A percentile compares a stretch with the other conserved stretches of the same genome.
Evolutionary conservation across 2,888 invertebrate species (phyloP).

Genomic region (Platycheirus rosarum): DNA sequence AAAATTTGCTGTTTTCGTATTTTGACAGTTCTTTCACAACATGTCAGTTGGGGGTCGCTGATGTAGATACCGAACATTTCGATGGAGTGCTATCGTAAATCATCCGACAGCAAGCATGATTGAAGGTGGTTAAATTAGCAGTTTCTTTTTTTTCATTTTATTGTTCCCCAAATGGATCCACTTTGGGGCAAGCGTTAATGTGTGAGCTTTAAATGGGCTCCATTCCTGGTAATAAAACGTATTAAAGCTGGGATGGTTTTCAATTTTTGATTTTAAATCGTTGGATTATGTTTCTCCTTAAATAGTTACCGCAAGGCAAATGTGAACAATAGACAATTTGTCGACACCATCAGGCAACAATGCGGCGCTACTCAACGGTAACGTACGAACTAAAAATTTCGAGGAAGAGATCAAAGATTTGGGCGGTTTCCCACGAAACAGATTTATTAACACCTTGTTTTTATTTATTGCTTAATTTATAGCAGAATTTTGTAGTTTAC

Average conservation of each 20-base stretch:
- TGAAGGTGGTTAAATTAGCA: conserved; percentile 48
- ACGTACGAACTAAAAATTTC: too few relatives aligned
- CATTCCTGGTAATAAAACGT: conserved; percentile 44
- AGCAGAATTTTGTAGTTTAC: too few relatives aligned
- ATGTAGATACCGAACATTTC: conserved; percentile 27
- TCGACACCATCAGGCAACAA: conserved; percentile 47
- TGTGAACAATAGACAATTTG: conserved; percentile 39
- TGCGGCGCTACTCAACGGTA: not conserved
- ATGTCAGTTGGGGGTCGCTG: conserved; percentile 13
- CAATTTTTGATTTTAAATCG: conserved; percentile 18
- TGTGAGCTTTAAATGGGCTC: conserved; percentile 31
- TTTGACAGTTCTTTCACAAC: conserved; percentile 53
- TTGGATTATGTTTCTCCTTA: conserved; percentile 44
- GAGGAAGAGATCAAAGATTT: too few relatives aligned
- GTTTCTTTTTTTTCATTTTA: conserved; percentile 4
- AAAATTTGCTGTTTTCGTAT: conserved; percentile 49
- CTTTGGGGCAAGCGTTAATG: conserved; percentile 30
- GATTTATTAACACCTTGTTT: too few relatives aligned
- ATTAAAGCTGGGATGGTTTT: conserved; percentile 17
- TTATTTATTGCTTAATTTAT: too few relatives aligned
- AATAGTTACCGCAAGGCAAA: conserved; percentile 7
- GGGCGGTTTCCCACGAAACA: too few relatives aligned
- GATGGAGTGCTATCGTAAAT: conserved; percentile 51
- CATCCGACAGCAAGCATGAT: conserved; percentile 34
- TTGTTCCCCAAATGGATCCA: conserved; percentile 27